phyloP scores from a whole-genome alignment of 2,888 invertebrate species.

The Atherix ibis region DNA sequence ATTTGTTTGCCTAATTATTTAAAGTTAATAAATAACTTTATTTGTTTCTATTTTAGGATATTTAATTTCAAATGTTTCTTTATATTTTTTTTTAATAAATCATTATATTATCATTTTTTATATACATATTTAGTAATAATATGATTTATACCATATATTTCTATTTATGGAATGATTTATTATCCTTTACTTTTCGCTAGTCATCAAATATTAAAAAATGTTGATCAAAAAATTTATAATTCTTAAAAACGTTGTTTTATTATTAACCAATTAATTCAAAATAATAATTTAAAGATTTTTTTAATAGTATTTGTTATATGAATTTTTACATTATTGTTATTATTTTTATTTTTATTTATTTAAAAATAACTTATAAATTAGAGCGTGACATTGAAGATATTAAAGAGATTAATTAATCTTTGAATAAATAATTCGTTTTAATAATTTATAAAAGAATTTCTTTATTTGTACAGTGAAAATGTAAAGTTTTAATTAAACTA shows the following conservation, averaged over 20 bases:
- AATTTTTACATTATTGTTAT: conserved; percentile 18
- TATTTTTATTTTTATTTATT: conserved; percentile 13
- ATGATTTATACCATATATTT: too few relatives aligned
- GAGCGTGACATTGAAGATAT: conserved; percentile 35
- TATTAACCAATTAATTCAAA: conserved; percentile 31
- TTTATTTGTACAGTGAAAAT: conserved; percentile 44
- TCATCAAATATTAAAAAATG: too few relatives aligned
- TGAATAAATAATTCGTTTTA: conserved; percentile 19
- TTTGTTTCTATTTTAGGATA: too few relatives aligned
- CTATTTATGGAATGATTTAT: too few relatives aligned
- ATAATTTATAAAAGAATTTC: conserved; percentile 17
- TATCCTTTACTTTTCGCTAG: too few relatives aligned
- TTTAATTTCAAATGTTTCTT: too few relatives aligned
- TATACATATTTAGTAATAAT: too few relatives aligned
- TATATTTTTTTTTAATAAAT: too few relatives aligned
- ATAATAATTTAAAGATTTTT: conserved; percentile 37
- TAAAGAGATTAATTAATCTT: conserved; percentile 24
- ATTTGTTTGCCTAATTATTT: too few relatives aligned
- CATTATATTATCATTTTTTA: too few relatives aligned
- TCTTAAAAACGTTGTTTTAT: conserved; percentile 31
- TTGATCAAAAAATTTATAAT: conserved; percentile 28
- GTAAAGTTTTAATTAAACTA: conserved; percentile 47
- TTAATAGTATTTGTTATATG: conserved; percentile 35
- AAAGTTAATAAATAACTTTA: too few relatives aligned
- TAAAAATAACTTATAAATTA: conserved; percentile 32